Percentiles rank a stretch among this genome's conserved stretches.
These are phyloP conservation scores for Lepidurus apus DNA, from an alignment of 1,140 invertebrate genomes.

Conservation along the genomic window DNA sequence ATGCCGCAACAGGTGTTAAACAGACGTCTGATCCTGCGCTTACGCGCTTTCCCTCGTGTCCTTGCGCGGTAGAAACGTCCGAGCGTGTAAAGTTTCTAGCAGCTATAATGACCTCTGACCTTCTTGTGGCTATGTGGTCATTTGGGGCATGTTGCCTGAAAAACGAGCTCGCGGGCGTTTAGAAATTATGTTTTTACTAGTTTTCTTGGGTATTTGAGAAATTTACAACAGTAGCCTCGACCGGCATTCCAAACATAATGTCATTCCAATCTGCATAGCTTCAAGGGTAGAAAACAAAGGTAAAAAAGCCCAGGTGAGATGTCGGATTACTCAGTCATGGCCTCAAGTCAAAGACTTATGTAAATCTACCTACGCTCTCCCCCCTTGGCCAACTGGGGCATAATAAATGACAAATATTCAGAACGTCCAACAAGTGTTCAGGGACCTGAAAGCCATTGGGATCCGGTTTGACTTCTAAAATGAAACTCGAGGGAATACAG, in stretches of 20 bases:
- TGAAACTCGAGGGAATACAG: neutral
- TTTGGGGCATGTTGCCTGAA: neutral
- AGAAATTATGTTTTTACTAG: neutral
- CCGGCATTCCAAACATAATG: neutral
- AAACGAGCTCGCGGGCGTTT: neutral
- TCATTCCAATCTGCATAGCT: neutral
- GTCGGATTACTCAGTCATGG: neutral
- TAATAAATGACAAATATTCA: neutral
- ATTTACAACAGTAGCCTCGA: conserved; percentile 2
- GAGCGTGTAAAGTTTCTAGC: neutral
- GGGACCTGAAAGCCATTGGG: neutral
- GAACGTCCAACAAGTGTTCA: neutral
- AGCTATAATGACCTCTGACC: conserved; percentile 1
- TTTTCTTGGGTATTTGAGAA: neutral
- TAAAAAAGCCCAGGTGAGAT: neutral
- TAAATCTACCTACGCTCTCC: neutral
- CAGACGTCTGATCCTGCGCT: neutral
- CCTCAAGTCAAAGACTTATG: neutral
- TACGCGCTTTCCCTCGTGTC: neutral
- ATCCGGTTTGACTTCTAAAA: neutral
- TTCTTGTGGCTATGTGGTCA: neutral
- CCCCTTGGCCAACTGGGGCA: neutral
- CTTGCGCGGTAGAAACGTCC: no score
- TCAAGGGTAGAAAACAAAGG: neutral
- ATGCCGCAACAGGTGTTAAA: conserved; percentile 12